Base-by-base conservation (phyloP, 1,140 invertebrate genomes). In the Belonocnema kinseyi region DNA sequence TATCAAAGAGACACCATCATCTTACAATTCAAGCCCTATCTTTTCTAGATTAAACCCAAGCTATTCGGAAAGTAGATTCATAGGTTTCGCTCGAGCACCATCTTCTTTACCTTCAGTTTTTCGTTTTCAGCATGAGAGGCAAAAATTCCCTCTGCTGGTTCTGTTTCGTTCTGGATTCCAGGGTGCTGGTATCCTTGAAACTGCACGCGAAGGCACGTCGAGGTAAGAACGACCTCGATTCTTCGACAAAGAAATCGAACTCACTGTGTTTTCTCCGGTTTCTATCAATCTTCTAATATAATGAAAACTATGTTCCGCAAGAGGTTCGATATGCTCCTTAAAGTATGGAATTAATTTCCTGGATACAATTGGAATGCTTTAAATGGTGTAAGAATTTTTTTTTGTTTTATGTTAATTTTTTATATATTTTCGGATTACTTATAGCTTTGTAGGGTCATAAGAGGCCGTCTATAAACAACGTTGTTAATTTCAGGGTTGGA, bases 131-230 rank as follows among this genome's bases (percentile, higher is more conserved):
- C 54, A 56, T 19, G 10, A 17, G 19, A 17, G 10, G 19, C 17
- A 2, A 10, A 58, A 58, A 58, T 21, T 19, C 50, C 61, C 33
- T 26, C 79, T 21, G 4, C 12, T n/a, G 10, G 16, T 21, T 14
- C 4, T 72, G 14, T 54, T 78, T 71, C 76, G 80, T 80, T 73
- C 76, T 79, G 72, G 81, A 86, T 86, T 85, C 85, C 82, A 82
- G 78, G 80, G 83, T 85, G 81, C 80, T 71, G 75, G 81, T 83
- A 82, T 84, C 85, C 85, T 87, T 86, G 85, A 82, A 79, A 74
- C 61, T n/a, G 80, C 85, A 85, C 82, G 85, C 79, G 80, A 66
- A 79, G 82, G 85, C 82, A 87, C 85, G 85, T 77, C 71, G 76
- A 50, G n/a, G 53, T 54, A 54, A 17, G 17, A 19, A 54, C 53